Evolutionary conservation across 2,113 vertebrate species (phyloP).

Genomic region (Channa maculata): DNA sequence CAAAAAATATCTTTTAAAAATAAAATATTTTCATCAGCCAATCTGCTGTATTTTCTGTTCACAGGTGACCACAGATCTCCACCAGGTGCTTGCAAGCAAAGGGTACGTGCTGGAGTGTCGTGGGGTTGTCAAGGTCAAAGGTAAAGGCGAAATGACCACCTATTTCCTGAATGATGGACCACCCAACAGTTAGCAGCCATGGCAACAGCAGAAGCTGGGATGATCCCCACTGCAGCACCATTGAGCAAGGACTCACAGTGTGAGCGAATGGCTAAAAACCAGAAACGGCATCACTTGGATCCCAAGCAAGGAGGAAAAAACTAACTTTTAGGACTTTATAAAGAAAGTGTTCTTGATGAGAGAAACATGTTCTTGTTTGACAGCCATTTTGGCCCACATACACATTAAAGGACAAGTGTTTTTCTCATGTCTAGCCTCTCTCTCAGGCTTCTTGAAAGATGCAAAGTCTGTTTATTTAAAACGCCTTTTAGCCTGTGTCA

Average conservation of each 20-base stretch:
- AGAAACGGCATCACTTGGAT: constrained; percentile 80
- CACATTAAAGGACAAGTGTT: constrained; percentile 76
- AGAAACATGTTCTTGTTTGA: constrained; percentile 64
- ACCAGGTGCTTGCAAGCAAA: constrained; percentile 92
- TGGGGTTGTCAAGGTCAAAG: constrained; percentile 95
- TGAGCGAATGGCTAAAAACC: constrained; percentile 66
- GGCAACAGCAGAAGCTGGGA: constrained; percentile 58
- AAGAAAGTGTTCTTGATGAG: constrained; percentile 66
- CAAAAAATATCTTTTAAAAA: not conserved
- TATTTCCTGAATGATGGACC: constrained; percentile 95
- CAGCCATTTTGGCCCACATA: constrained; percentile 67
- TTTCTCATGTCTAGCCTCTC: constrained; percentile 83
- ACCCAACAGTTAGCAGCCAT: constrained; percentile 87
- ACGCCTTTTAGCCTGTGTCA: constrained; percentile 85
- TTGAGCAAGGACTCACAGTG: constrained; percentile 72
- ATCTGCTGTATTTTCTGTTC: not conserved
- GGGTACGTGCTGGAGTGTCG: constrained; percentile 93
- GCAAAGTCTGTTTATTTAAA: constrained; percentile 87
- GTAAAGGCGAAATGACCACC: constrained; percentile 98
- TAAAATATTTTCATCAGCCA: not conserved
- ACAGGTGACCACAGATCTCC: constrained; percentile 94
- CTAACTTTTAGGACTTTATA: constrained; percentile 60
- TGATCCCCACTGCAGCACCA: constrained; percentile 55
- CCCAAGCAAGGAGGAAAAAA: constrained; percentile 61
- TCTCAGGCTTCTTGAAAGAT: constrained; percentile 86